Conservation (phyloP, 2,888 invertebrate species). For the Lampropteryx suffumata region DNA sequence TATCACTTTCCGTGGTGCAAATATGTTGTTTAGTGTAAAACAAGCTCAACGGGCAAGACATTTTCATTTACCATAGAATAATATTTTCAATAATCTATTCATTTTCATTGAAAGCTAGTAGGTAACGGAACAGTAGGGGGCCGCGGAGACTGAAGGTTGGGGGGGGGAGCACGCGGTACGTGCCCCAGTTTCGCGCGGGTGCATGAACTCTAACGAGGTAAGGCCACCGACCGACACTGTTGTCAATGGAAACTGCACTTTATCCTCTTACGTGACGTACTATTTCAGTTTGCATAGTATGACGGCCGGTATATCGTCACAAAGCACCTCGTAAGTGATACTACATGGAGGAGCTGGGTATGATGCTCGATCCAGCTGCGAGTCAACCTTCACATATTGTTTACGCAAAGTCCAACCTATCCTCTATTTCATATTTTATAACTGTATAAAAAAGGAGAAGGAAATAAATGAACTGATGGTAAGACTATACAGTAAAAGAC, state of each 20-base stretch:
- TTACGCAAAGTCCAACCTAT: conserved; percentile 53
- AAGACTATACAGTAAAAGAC: too few species aligned
- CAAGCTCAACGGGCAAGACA: conserved; percentile 32
- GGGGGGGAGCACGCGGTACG: conserved; percentile 70
- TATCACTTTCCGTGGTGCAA: conserved; percentile 22
- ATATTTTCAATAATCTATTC: conserved; percentile 60
- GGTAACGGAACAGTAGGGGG: conserved; percentile 66
- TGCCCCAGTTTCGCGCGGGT: conserved; percentile 82
- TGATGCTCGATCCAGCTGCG: conserved; percentile 76
- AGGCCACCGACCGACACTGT: conserved; percentile 78
- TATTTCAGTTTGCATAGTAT: conserved; percentile 42
- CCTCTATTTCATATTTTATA: conserved; percentile 11
- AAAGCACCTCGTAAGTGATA: conserved; percentile 73
- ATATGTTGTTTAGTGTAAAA: conserved; percentile 33
- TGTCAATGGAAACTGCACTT: conserved; percentile 57
- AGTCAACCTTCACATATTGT: conserved; percentile 75
- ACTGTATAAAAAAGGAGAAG: too few species aligned
- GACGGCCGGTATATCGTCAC: conserved; percentile 69
- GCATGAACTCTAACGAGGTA: conserved; percentile 83
- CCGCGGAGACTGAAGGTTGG: conserved; percentile 40
- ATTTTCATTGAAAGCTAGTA: conserved; percentile 77
- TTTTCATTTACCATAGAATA: conserved; percentile 44
- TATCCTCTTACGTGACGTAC: conserved; percentile 48
- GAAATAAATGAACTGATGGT: too few species aligned
- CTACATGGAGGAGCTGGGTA: conserved; percentile 69